Base-by-base conservation (phyloP, 1,140 invertebrate genomes). In the Diploscapter pachys region DNA sequence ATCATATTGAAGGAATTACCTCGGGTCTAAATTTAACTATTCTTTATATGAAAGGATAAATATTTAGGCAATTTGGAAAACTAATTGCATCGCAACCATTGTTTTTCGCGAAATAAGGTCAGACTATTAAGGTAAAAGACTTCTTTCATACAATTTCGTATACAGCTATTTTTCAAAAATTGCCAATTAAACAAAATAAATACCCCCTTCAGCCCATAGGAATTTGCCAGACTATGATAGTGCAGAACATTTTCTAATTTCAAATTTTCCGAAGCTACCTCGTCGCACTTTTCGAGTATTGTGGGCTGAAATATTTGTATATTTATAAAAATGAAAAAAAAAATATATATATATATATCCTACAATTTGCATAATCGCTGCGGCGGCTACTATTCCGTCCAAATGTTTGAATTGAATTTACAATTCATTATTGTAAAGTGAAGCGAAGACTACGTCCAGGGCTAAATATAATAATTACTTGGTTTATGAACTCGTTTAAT, bases 391-490 rank as follows among this genome's bases (percentile, higher is more conserved):
- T 52, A 68, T 68, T n/a, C 66, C 50, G 51, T 5, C 6, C 6
- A 68, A 5, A 48, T 68, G 13, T 8, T 54, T 55, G 31, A 52
- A 2, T 6, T 6, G 13, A 48, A 55, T 55, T 48, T 68, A 2
- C 52, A 68, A 55, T 48, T 68, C 66, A 48, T 68, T 53, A 55
- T 68, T 68, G 66, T 68, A 68, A 55, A 68, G 66, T 55, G 66
- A 68, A 48, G 48, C 66, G 52, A 68, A 68, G 66, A 68, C 66
- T 9, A 55, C 51, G 5, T 54, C 8, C 6, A 68, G 51, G 5
- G 52, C 66, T 68, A 5, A 6, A 68, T 5, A 8, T 8, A 8
- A 11, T 8, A 6, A 68, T 6, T 11, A 52, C 8, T 68, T 68
- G 48, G 6, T 6, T 6, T 2, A 52, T 5, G 52, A 68, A 68